Conservation (phyloP, 2,113 vertebrate genomes). For the Scortum barcoo region DNA sequence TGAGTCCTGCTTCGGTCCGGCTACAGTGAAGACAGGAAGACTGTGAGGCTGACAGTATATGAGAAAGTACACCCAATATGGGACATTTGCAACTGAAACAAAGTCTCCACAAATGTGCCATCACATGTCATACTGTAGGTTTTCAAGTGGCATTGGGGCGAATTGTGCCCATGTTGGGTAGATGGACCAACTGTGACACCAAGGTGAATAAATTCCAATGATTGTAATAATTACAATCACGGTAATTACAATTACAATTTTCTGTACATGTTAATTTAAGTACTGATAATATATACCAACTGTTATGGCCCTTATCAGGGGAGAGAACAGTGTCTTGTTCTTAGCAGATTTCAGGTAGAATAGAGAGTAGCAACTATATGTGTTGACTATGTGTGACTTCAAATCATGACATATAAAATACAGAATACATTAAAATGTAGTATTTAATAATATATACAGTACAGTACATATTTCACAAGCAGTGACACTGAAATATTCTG, state of each 20-base stretch:
- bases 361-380: neutral
- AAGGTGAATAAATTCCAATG: neutral
- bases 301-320: neutral
- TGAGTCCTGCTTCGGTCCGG: neutral
- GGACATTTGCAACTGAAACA: neutral
- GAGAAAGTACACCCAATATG: neutral
- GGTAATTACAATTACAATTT: neutral
- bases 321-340: no score
- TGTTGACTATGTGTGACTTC: no score
- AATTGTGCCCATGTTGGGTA: neutral
- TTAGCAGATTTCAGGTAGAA: neutral
- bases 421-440: neutral
- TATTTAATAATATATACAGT: no score
- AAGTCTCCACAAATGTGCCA: neutral
- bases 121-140: neutral
- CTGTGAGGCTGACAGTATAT: neutral
- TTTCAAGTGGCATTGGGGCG: neutral
- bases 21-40: neutral
- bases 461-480: no score
- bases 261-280: neutral
- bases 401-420: neutral
- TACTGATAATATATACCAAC: neutral
- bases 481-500: neutral
- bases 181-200: neutral
- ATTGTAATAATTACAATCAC: neutral